phyloP scores from a whole-genome alignment of 2,888 invertebrate species.

The Drosophila nigricruria region DNA sequence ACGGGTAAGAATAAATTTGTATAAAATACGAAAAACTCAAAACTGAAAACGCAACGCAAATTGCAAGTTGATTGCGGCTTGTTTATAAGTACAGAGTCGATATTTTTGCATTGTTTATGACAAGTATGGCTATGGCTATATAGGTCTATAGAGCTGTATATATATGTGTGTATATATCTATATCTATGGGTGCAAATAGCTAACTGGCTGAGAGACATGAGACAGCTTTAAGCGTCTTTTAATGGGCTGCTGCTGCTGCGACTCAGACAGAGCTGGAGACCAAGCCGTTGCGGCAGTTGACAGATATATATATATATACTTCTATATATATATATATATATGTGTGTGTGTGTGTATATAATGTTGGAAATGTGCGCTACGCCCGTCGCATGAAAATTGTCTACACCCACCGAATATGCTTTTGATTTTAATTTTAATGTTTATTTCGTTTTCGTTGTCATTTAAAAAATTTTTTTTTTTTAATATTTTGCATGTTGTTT shows the following conservation, averaged over 20 bases:
- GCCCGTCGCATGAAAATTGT: conserved; percentile 64
- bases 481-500: conserved; percentile 28
- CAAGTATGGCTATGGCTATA: conserved; percentile 45
- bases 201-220: conserved; percentile 28
- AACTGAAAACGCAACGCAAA: conserved; percentile 49
- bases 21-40: conserved; percentile 27
- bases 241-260: conserved; percentile 44
- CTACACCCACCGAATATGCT: conserved; percentile 39
- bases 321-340: conserved; percentile 1
- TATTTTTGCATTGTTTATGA: conserved; percentile 74
- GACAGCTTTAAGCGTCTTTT: conserved; percentile 67
- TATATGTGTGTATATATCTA: conserved; percentile 9
- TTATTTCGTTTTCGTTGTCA: conserved; percentile 35
- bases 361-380: conserved; percentile 58
- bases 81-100: conserved; percentile 64
- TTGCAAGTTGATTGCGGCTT: conserved; percentile 63
- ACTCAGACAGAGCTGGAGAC: conserved; percentile 16
- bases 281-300: conserved; percentile 15
- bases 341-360: neutral
- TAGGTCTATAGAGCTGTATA: conserved; percentile 41
- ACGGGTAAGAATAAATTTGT: conserved; percentile 39
- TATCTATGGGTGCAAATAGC: conserved; percentile 30
- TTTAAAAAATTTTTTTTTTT: conserved; percentile 22
- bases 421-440: conserved; percentile 53
- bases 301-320: conserved; percentile 25